phyloP scores from a whole-genome alignment of 2,888 invertebrate species.

The Phortica magna region DNA sequence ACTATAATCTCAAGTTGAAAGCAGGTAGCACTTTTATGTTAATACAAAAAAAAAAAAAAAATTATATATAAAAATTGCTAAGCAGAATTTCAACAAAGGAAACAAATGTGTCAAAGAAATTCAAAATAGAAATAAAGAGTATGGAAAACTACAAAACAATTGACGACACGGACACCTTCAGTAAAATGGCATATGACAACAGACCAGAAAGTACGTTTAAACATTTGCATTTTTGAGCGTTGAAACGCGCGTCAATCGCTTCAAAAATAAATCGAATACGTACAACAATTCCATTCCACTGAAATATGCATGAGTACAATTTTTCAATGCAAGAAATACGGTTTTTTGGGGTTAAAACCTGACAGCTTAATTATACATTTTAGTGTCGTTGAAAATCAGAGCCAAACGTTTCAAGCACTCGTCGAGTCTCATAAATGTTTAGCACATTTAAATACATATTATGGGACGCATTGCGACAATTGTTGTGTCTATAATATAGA shows the following conservation, averaged over 20 bases:
- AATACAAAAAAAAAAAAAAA: neutral
- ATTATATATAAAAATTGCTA: slow-evolving; percentile 26
- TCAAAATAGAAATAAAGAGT: slow-evolving; percentile 1
- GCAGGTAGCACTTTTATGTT: slow-evolving; percentile 32
- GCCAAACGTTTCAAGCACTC: slow-evolving; percentile 5
- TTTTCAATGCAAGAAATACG: slow-evolving; percentile 20
- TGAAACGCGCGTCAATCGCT: neutral
- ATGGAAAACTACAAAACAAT: slow-evolving; percentile 22
- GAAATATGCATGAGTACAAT: slow-evolving; percentile 29
- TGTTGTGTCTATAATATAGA: no score
- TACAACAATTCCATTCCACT: slow-evolving; percentile 14
- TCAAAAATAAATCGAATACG: neutral
- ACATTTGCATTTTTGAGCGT: slow-evolving; percentile 15
- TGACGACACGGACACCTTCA: slow-evolving; percentile 27
- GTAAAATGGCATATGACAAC: neutral
- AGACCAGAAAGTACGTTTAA: neutral
- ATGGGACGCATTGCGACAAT: no score
- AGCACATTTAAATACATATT: slow-evolving; percentile 45
- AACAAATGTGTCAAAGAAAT: neutral
- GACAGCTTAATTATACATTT: slow-evolving; percentile 29
- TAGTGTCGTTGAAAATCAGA: neutral
- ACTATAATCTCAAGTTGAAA: neutral
- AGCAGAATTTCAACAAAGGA: slow-evolving; percentile 9
- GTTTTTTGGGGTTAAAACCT: slow-evolving; percentile 30
- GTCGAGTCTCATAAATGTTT: neutral